These are phyloP conservation scores for Rallus limicola DNA, from an alignment of 2,113 vertebrate species.

Conservation along the genomic window DNA sequence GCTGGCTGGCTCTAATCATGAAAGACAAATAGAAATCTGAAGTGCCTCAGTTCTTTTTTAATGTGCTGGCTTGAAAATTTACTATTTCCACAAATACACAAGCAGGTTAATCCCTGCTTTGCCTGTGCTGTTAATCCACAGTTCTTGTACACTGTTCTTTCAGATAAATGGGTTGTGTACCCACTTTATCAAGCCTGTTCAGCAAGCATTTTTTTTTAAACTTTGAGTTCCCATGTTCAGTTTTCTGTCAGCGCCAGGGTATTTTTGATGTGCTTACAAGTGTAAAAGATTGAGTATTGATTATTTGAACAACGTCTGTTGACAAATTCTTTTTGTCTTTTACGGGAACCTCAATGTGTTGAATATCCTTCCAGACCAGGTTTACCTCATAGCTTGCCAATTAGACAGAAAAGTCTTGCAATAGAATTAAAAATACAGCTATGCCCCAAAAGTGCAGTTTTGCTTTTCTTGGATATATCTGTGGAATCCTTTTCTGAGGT, in stretches of 20 bases:
- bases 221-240: rapidly evolving
- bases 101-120: not conserved
- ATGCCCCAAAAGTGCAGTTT: not conserved
- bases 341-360: not conserved
- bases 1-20: not conserved
- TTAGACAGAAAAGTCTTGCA: not conserved
- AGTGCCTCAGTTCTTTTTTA: not conserved
- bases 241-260: not conserved
- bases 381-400: not conserved
- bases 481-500: not conserved
- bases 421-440: not conserved
- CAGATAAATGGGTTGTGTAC: not conserved
- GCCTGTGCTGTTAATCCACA: not conserved
- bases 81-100: not conserved
- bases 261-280: not conserved
- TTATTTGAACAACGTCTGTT: not conserved
- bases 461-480: not conserved
- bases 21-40: not conserved
- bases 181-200: not conserved
- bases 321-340: not conserved
- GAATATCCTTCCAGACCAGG: not conserved
- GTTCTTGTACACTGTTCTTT: not conserved
- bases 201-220: not conserved
- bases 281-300: not conserved
- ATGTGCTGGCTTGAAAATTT: not conserved